Evolutionary conservation across 2,113 vertebrate species (phyloP).

Genomic region (Nibea coibor): DNA sequence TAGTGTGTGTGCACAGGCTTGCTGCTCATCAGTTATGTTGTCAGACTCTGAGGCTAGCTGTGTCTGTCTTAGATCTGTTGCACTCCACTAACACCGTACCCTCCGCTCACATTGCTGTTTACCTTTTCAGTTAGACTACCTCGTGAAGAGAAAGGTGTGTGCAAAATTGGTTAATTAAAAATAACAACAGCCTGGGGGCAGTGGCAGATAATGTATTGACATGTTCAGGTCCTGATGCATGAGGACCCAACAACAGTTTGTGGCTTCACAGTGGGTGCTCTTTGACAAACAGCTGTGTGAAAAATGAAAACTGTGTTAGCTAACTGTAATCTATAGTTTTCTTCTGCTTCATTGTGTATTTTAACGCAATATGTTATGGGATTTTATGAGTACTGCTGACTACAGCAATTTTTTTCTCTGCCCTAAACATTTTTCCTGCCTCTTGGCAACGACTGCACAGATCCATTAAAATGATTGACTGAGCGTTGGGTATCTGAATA

Average conservation of each 20-base stretch:
- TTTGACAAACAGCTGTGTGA: constrained; percentile 62
- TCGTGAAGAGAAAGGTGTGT: constrained; percentile 36
- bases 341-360: constrained; percentile 58
- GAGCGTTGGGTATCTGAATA: constrained; percentile 46
- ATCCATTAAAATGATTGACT: constrained; percentile 66
- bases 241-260: constrained; percentile 29
- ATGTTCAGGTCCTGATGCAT: constrained; percentile 55
- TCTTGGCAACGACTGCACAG: constrained; percentile 29
- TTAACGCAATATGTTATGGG: constrained; percentile 56
- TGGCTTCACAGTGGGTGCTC: constrained; percentile 29
- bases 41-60: constrained; percentile 55
- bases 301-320: constrained; percentile 58
- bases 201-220: constrained; percentile 58
- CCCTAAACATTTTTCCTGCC: constrained; percentile 48
- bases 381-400: constrained; percentile 65
- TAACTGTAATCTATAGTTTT: constrained; percentile 68
- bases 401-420: constrained; percentile 48
- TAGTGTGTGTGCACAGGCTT: constrained; percentile 46
- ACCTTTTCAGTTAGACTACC: constrained; percentile 46
- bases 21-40: constrained; percentile 75
- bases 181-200: constrained; percentile 61
- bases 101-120: constrained; percentile 58
- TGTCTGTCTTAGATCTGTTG: constrained; percentile 53
- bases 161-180: constrained; percentile 70
- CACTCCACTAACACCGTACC: constrained; percentile 23